Percentiles rank a stretch among this genome's conserved stretches.
These are phyloP conservation scores for Halocynthia aurantium DNA, from an alignment of 23 tunicate genomes.

Conservation along the genomic window DNA sequence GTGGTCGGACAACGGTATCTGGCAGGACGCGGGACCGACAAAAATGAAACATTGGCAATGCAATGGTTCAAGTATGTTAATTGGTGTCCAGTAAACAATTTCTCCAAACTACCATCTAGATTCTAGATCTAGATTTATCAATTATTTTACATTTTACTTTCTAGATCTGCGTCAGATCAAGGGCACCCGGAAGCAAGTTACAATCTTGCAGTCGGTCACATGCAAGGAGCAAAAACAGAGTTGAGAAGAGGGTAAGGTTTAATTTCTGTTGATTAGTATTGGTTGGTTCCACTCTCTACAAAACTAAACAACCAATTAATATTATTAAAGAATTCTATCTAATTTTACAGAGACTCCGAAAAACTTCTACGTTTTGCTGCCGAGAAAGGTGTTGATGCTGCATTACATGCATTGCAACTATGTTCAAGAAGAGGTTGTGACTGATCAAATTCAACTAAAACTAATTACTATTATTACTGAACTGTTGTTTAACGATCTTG, in stretches of 20 bases:
- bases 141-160: neutral
- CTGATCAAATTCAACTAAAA: neutral
- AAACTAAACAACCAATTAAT: too few relatives aligned
- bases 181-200: conserved; percentile 88
- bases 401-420: conserved; percentile 64
- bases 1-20: conserved; percentile 82
- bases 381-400: conserved; percentile 77
- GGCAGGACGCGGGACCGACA: conserved; percentile 58
- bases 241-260: conserved; percentile 53
- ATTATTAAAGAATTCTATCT: too few relatives aligned
- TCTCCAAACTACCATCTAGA: too few relatives aligned
- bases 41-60: conserved; percentile 79
- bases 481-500: too few relatives aligned
- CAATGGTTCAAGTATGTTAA: conserved; percentile 80
- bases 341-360: conserved; percentile 48
- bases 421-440: conserved; percentile 90
- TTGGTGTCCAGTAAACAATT: neutral
- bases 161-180: conserved; percentile 85
- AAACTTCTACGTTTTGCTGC: conserved; percentile 67
- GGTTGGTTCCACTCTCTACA: too few relatives aligned
- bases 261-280: too few relatives aligned
- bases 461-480: too few relatives aligned
- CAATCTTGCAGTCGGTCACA: conserved; percentile 89
- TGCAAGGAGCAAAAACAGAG: conserved; percentile 69
- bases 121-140: too few relatives aligned